Base-by-base conservation (phyloP, 2,888 invertebrate genomes). In the Brenthis hecate region DNA sequence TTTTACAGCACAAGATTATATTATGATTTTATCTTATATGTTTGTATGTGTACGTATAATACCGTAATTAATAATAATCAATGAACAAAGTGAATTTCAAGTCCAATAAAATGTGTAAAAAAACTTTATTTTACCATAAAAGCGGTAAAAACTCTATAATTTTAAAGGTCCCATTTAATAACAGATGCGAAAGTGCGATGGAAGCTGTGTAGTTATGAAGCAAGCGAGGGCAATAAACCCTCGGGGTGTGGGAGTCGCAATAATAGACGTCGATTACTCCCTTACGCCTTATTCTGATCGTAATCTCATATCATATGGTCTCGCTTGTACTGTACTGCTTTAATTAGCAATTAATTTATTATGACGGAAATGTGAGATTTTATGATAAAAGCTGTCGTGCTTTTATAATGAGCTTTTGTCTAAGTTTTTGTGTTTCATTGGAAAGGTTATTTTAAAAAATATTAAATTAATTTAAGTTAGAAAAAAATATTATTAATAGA, bases 231-330 rank as follows among this genome's bases (percentile, higher is more conserved):
- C 86, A 85, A 84, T 88, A 88, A 88, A 88, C 86, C 83, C 83
- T 83, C 81, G 74, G 69, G 79, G 80, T 81, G 89, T 89, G 88
- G 91, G 88, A 80, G 89, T 85, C 78, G 80, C 79, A 79, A 84
- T 84, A 85, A 83, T 82, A 84, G 85, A 86, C 84, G 85, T 81
- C 78, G 81, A 81, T 79, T 81, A 81, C 80, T 82, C 77, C 77
- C 78, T 76, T 66, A 77, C 75, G 76, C 78, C 80, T 79, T 79
- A 81, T 77, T 80, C 81, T 74, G 72, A 74, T 71, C 71, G 56
- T 73, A 72, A 75, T 75, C 73, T 70, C 67, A 70, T 57, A 48
- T 65, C 51, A 51, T 65, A 65, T 53, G 58, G 55, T 60, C 58
- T 58, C 55, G 36, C n/a, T 36, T 43, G 51, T 51, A 51, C 19